These are phyloP conservation scores for Sciurus niger DNA, from an alignment of 2,113 vertebrate species.

Conservation along the genomic window DNA sequence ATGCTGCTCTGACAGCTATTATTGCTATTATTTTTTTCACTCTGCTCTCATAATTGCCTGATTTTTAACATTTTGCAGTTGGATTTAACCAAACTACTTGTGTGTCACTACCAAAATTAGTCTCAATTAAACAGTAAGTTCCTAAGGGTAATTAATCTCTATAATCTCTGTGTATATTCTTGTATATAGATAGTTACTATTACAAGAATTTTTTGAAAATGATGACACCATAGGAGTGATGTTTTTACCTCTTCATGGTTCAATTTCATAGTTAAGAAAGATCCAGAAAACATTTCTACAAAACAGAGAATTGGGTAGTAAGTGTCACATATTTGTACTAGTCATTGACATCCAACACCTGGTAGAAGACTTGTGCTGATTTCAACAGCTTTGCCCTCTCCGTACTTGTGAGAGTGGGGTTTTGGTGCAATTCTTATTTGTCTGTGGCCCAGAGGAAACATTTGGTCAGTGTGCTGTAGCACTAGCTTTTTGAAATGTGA, in stretches of 20 bases:
- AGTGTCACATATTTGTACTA: neutral
- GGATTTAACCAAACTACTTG: neutral
- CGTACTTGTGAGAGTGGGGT: neutral
- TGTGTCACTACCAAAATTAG: neutral
- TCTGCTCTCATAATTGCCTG: neutral
- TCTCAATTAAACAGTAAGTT: slow-evolving; percentile 29
- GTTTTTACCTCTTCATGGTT: neutral
- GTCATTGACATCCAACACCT: neutral
- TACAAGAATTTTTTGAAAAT: slow-evolving; percentile 25
- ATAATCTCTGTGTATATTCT: neutral
- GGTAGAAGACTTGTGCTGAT: neutral
- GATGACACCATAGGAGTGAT: neutral
- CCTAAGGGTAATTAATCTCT: neutral
- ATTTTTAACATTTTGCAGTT: neutral
- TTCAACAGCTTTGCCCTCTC: neutral
- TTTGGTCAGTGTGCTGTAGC: neutral
- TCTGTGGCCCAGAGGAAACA: slow-evolving; percentile 28
- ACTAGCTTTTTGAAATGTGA: neutral
- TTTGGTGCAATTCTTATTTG: neutral
- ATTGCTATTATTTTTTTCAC: neutral
- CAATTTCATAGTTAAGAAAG: slow-evolving; percentile 45
- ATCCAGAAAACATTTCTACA: slow-evolving; percentile 22
- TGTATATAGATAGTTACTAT: neutral
- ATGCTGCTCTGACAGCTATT: neutral
- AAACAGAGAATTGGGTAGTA: neutral